A percentile compares a stretch with the other conserved stretches of the same genome.
Evolutionary conservation across 2,888 invertebrate species (phyloP).

Genomic region (Biston betularia): DNA sequence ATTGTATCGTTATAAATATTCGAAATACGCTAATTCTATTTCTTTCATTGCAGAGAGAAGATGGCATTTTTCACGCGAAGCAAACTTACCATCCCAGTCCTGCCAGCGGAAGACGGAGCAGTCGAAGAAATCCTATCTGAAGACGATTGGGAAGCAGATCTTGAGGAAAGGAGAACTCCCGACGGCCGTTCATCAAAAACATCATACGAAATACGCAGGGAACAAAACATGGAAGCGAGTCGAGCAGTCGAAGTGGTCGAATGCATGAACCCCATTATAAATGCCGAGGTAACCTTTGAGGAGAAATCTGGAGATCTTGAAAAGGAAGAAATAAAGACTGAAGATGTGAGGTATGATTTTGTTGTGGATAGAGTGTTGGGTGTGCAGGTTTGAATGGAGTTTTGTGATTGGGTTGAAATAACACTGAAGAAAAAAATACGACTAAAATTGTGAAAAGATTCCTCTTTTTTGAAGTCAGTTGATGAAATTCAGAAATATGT

Average conservation of each 20-base stretch:
- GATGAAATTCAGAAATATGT: too few species aligned
- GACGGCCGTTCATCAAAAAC: slow-evolving; percentile 81
- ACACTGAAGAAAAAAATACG: slow-evolving; percentile 7
- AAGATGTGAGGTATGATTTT: slow-evolving; percentile 90
- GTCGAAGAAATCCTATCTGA: slow-evolving; percentile 72
- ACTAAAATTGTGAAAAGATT: neutral
- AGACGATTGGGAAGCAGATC: slow-evolving; percentile 80
- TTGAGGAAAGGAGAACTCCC: slow-evolving; percentile 77
- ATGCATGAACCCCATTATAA: slow-evolving; percentile 72
- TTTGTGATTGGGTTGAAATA: slow-evolving; percentile 30
- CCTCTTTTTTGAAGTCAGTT: too few species aligned
- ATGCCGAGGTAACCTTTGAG: slow-evolving; percentile 47
- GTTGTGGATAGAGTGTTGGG: slow-evolving; percentile 94
- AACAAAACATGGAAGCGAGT: slow-evolving; percentile 9
- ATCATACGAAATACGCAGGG: slow-evolving; percentile 66
- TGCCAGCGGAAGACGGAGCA: slow-evolving; percentile 88
- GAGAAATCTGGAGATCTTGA: slow-evolving; percentile 34
- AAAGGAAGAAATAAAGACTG: slow-evolving; percentile 75
- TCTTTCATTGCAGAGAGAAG: slow-evolving; percentile 92
- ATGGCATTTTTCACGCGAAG: slow-evolving; percentile 98
- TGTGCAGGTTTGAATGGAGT: slow-evolving; percentile 90
- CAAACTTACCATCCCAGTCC: slow-evolving; percentile 90
- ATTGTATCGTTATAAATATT: neutral
- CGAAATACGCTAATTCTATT: neutral
- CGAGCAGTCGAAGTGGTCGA: slow-evolving; percentile 59